These are phyloP conservation scores for Epiperipatus broadwayi DNA, from an alignment of 2,888 invertebrate genomes.

Conservation along the genomic window DNA sequence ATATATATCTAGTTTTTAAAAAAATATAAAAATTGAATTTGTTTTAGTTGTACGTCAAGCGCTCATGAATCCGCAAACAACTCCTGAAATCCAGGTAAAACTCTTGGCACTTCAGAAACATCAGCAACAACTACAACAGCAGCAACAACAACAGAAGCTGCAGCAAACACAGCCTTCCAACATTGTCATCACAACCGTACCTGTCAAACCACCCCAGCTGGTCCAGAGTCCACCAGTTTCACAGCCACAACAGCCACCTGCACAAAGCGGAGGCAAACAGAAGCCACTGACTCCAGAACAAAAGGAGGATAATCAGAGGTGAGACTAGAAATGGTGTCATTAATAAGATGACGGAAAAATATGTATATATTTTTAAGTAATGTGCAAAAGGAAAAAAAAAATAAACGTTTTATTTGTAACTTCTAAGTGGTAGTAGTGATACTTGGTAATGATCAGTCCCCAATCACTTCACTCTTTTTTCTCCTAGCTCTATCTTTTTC, in stretches of 20 bases:
- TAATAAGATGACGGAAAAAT: too few relatives aligned
- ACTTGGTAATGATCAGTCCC: too few relatives aligned
- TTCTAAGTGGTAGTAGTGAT: too few relatives aligned
- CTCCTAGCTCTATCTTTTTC: too few relatives aligned
- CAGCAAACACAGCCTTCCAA: conserved; percentile 17
- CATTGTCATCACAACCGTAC: conserved; percentile 13
- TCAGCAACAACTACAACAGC: conserved; percentile 41
- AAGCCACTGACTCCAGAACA: conserved; percentile 24
- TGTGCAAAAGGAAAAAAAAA: too few relatives aligned
- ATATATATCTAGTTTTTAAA: too few relatives aligned
- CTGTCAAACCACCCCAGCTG: conserved; percentile 7
- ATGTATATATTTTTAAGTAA: too few relatives aligned
- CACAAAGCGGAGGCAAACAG: conserved; percentile 7
- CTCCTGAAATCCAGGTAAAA: conserved; percentile 81
- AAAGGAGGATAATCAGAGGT: conserved; percentile 27
- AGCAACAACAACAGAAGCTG: conserved; percentile 26
- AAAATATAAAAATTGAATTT: conserved; percentile 10
- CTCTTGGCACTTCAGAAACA: conserved; percentile 64
- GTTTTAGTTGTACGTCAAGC: conserved; percentile 68
- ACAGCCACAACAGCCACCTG: conserved; percentile 8
- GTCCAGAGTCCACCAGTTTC: conserved; percentile 10
- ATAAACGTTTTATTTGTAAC: too few relatives aligned
- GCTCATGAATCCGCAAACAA: conserved; percentile 70
- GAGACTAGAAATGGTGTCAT: too few relatives aligned
- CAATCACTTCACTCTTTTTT: too few relatives aligned